Conservation (phyloP, 2,888 invertebrate species). For the Brachyptera putata region DNA sequence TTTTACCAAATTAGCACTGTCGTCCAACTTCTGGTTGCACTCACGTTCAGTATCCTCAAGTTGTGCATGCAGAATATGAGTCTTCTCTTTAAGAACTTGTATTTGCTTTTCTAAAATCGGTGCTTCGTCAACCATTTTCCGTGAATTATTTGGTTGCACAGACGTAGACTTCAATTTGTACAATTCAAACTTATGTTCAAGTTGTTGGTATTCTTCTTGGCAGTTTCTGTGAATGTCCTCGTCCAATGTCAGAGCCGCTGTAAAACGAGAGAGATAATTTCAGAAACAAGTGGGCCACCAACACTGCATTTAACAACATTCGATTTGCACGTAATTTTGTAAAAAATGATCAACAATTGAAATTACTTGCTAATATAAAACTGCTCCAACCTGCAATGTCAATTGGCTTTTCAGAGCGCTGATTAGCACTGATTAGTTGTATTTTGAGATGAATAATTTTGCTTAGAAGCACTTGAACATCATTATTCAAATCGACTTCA, state of each 20-base stretch:
- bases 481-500: slow-evolving; percentile 39
- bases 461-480: slow-evolving; percentile 57
- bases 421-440: slow-evolving; percentile 56
- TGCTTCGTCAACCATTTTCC: slow-evolving; percentile 27
- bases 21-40: slow-evolving; percentile 55
- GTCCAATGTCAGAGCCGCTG: slow-evolving; percentile 23
- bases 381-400: slow-evolving; percentile 51
- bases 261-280: background rate
- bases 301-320: background rate
- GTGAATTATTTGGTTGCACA: background rate
- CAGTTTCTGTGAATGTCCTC: slow-evolving; percentile 45
- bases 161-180: slow-evolving; percentile 47
- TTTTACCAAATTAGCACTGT: slow-evolving; percentile 42
- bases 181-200: slow-evolving; percentile 62
- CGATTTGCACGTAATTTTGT: slow-evolving; percentile 8
- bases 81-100: slow-evolving; percentile 61
- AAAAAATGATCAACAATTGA: slow-evolving; percentile 2
- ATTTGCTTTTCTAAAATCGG: slow-evolving; percentile 48
- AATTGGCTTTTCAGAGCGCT: slow-evolving; percentile 55
- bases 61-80: slow-evolving; percentile 58
- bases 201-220: slow-evolving; percentile 58
- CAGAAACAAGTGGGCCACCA: too few relatives aligned
- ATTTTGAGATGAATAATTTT: slow-evolving; percentile 62
- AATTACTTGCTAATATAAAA: background rate
- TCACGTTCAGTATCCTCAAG: slow-evolving; percentile 61